A percentile compares a stretch with the other conserved stretches of the same genome.
These are phyloP conservation scores for Sula dactylatra DNA, from an alignment of 2,113 vertebrate genomes.

Conservation along the genomic window DNA sequence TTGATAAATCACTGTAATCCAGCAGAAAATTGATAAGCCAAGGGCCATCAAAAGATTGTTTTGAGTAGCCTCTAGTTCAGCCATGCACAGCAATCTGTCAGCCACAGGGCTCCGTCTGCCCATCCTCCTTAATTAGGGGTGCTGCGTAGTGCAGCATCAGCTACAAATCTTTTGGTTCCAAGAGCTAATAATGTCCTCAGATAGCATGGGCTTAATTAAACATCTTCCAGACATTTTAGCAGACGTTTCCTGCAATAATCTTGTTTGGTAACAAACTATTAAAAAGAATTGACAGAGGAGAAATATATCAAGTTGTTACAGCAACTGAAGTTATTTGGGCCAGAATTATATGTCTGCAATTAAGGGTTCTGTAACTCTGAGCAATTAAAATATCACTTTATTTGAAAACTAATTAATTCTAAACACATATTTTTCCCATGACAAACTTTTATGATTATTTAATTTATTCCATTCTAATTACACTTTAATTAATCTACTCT, in stretches of 20 bases:
- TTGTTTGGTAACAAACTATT: constrained; percentile 47
- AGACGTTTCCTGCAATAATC: constrained; percentile 60
- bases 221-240: constrained; percentile 49
- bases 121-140: constrained; percentile 79
- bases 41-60: not conserved
- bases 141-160: not conserved
- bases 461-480: constrained; percentile 82
- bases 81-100: constrained; percentile 73
- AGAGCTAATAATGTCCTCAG: constrained; percentile 38
- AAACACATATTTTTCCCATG: constrained; percentile 82
- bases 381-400: constrained; percentile 79
- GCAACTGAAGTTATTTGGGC: constrained; percentile 55
- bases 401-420: constrained; percentile 82
- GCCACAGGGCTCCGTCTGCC: constrained; percentile 66
- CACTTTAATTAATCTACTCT: constrained; percentile 80
- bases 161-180: constrained; percentile 8
- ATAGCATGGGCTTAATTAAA: constrained; percentile 56
- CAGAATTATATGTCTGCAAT: constrained; percentile 74
- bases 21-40: constrained; percentile 25
- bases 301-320: constrained; percentile 73
- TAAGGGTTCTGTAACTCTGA: constrained; percentile 74
- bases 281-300: constrained; percentile 61
- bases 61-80: not conserved
- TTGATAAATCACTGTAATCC: constrained; percentile 1
- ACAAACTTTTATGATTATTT: constrained; percentile 75